Evolutionary conservation across 2,888 invertebrate species (phyloP).

Genomic region (Atrina japonica): DNA sequence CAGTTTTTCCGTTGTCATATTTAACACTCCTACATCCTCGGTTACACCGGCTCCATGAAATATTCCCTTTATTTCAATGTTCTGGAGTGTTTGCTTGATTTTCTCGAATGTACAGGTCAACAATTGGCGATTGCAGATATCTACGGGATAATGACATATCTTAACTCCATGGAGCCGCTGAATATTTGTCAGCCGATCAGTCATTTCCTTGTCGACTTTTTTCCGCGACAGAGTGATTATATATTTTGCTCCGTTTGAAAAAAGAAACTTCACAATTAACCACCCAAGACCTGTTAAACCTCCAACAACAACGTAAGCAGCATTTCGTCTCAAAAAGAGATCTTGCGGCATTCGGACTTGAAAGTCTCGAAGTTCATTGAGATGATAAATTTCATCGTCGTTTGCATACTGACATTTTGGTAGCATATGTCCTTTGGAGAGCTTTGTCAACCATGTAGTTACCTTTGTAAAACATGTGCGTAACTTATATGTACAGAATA

Average conservation of each 20-base stretch:
- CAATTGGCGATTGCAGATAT: constrained; percentile 54
- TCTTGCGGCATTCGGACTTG: background rate
- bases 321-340: constrained; percentile 46
- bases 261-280: constrained; percentile 56
- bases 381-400: too few species aligned
- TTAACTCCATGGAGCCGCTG: constrained; percentile 36
- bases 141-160: constrained; percentile 50
- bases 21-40: constrained; percentile 38
- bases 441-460: too few species aligned
- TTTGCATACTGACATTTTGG: too few species aligned
- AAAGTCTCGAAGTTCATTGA: background rate
- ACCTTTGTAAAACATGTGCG: too few species aligned
- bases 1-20: constrained; percentile 45
- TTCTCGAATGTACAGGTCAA: constrained; percentile 30
- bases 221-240: constrained; percentile 58
- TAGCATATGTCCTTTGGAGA: too few species aligned
- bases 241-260: constrained; percentile 54
- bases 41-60: constrained; percentile 60
- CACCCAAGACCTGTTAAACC: constrained; percentile 69
- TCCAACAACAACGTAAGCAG: constrained; percentile 62
- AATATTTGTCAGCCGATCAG: constrained; percentile 41
- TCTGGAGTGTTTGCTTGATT: constrained; percentile 22
- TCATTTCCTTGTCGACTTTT: constrained; percentile 32
- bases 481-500: too few species aligned
- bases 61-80: constrained; percentile 52